Conservation (phyloP, 2,113 vertebrate species). For the Caloenas nicobarica region DNA sequence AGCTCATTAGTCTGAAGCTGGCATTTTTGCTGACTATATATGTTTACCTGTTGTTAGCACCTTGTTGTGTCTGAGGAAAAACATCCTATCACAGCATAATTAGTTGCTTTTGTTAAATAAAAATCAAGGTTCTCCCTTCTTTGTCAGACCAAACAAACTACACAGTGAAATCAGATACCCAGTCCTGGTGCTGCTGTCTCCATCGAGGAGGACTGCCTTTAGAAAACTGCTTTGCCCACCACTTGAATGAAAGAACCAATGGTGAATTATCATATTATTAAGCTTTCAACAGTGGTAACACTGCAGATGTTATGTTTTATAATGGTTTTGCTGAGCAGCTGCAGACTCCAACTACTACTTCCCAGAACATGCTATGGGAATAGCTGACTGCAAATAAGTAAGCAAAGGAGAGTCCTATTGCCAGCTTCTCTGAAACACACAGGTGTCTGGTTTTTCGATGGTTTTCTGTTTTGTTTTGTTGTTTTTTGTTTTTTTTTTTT, state of each 20-base stretch:
- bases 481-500: neutral
- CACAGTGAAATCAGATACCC: neutral
- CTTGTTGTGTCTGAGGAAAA: neutral
- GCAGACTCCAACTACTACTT: neutral
- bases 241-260: neutral
- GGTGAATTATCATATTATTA: neutral
- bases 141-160: neutral
- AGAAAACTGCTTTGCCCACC: neutral
- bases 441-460: neutral
- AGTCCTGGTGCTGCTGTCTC: neutral
- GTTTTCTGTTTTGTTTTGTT: too few species aligned
- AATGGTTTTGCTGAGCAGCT: neutral
- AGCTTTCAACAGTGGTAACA: neutral
- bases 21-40: slow-evolving; percentile 10
- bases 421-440: neutral
- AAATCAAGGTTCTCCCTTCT: neutral
- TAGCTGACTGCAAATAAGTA: neutral
- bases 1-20: slow-evolving; percentile 37
- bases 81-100: neutral
- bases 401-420: neutral
- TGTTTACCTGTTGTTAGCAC: slow-evolving; percentile 21
- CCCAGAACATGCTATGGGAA: neutral
- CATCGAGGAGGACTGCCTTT: neutral
- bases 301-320: neutral
- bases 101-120: slow-evolving; percentile 18